A percentile compares a stretch with the other conserved stretches of the same genome.
Conservation (phyloP, 2,113 vertebrate genomes). For the Catharus fuscescens region DNA sequence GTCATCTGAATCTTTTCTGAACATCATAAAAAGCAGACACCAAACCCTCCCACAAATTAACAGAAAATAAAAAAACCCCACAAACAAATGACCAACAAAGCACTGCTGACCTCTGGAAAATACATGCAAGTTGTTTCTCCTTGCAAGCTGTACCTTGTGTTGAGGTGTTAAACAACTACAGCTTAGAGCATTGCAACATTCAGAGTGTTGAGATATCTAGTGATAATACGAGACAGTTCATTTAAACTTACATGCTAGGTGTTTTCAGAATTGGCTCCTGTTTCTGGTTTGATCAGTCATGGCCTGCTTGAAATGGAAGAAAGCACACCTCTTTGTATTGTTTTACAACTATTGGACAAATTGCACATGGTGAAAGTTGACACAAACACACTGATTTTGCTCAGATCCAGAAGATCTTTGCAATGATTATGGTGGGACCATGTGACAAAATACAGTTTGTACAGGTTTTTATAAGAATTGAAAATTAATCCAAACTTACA, state of each 20-base stretch:
- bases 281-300: background rate
- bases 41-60: background rate
- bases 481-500: background rate
- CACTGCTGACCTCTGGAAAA: background rate
- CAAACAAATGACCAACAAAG: background rate
- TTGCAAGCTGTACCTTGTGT: background rate
- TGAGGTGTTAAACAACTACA: background rate
- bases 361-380: background rate
- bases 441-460: background rate
- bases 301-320: background rate
- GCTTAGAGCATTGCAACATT: background rate
- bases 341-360: background rate
- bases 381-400: background rate
- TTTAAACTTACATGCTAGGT: background rate
- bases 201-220: background rate
- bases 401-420: background rate
- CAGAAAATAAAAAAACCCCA: background rate
- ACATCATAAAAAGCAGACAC: background rate
- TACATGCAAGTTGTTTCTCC: background rate
- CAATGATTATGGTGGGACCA: background rate
- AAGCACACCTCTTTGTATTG: background rate
- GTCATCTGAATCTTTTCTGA: background rate
- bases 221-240: background rate
- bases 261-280: background rate
- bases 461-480: background rate